Evolutionary conservation across 92 coral and sea anemone species (phyloP).

Genomic region (Zoanthus sansibaricus): DNA sequence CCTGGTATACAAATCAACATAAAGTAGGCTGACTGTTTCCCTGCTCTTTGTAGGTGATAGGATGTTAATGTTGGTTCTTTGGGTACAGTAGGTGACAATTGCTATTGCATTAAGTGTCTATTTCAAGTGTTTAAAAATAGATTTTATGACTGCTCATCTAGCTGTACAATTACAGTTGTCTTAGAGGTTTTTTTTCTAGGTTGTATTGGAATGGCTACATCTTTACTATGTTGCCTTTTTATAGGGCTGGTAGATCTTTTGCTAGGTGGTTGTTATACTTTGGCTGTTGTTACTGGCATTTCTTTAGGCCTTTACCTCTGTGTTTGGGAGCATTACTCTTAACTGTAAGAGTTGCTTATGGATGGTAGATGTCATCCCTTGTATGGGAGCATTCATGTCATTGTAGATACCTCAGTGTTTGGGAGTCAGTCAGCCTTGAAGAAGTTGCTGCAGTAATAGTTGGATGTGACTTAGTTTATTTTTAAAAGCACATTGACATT

Average conservation of each 20-base stretch:
- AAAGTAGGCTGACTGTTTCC: too few species aligned
- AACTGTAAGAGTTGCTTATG: background rate
- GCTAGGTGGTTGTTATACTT: background rate
- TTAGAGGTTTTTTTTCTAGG: conserved; percentile 44
- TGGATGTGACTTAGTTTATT: too few species aligned
- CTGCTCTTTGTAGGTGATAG: too few species aligned
- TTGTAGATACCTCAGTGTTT: too few species aligned
- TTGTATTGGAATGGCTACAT: conserved; percentile 42
- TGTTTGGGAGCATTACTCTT: background rate
- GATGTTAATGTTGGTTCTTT: too few species aligned
- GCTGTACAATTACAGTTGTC: conserved; percentile 5
- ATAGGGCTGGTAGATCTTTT: conserved; percentile 41
- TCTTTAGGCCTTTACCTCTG: background rate
- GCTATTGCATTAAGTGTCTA: conserved; percentile 20
- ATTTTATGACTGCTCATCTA: conserved; percentile 54
- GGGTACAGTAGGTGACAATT: background rate
- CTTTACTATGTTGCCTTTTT: conserved; percentile 36
- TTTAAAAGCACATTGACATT: too few species aligned
- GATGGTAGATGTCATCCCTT: conserved; percentile 30
- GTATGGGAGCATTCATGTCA: conserved; percentile 31
- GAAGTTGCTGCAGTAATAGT: conserved; percentile 60
- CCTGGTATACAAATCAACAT: background rate
- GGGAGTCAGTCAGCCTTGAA: conserved; percentile 37
- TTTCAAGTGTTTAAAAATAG: conserved; percentile 15
- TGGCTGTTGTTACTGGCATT: background rate